Evolutionary conservation across 2,797 vertebrate species (phyloP).

Genomic region (Manis pentadactyla): DNA sequence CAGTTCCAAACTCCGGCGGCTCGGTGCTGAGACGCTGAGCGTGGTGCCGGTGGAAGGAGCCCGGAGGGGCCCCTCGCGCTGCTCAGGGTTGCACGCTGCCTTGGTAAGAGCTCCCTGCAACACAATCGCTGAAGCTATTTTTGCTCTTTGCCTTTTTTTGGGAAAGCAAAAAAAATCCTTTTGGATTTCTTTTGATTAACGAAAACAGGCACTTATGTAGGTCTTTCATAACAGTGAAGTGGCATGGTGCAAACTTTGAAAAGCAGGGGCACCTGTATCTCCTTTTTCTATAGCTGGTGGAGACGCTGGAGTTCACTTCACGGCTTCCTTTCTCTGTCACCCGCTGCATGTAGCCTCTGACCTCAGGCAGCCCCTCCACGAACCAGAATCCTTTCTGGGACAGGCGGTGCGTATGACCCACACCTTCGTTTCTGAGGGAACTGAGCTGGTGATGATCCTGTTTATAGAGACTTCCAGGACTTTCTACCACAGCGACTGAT

Average conservation of each 20-base stretch:
- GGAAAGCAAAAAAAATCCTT: neutral
- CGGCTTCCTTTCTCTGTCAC: neutral
- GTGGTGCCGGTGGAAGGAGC: neutral
- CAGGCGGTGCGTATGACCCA: neutral
- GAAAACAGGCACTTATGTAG: neutral
- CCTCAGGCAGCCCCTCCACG: neutral
- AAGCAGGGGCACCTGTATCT: neutral
- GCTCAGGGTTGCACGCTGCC: neutral
- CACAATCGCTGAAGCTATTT: neutral
- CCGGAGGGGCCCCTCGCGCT: neutral
- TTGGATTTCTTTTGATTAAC: neutral
- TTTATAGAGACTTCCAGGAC: neutral
- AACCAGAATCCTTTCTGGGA: neutral
- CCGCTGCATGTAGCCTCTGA: neutral
- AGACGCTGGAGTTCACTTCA: neutral
- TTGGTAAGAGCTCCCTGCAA: neutral
- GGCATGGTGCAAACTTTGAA: neutral
- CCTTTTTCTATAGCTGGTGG: neutral
- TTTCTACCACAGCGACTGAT: neutral
- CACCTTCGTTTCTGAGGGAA: neutral
- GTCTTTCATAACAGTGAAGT: neutral
- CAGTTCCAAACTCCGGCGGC: neutral
- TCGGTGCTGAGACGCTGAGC: neutral
- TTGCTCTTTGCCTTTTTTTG: neutral
- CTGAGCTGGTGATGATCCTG: neutral